Evolutionary conservation across 2,113 vertebrate genomes (phyloP).

Genomic region (Eleginops maclovinus): DNA sequence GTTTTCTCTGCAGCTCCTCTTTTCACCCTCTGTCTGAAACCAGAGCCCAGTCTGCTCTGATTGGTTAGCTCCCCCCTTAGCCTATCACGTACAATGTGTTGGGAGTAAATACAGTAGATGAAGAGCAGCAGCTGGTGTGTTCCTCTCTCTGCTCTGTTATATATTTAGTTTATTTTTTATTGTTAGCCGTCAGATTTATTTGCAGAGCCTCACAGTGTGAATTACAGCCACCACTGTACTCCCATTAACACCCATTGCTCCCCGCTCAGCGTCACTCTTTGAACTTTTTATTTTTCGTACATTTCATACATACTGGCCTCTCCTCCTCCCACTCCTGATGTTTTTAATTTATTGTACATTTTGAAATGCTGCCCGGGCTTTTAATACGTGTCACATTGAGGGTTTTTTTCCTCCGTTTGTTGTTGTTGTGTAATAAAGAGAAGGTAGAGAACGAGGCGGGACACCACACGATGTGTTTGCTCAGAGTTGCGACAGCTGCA

Average conservation of each 20-base stretch:
- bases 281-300: constrained; percentile 57
- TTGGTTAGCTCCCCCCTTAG: no score
- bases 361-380: constrained; percentile 60
- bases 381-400: constrained; percentile 39
- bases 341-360: constrained; percentile 80
- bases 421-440: constrained; percentile 27
- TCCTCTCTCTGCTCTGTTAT: neutral
- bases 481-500: constrained; percentile 31
- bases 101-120: no score
- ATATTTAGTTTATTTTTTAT: constrained; percentile 40
- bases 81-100: no score
- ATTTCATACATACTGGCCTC: no score
- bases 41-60: no score
- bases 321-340: constrained; percentile 68
- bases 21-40: no score
- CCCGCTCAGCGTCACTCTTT: constrained; percentile 56
- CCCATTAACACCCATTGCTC: constrained; percentile 53
- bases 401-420: constrained; percentile 4
- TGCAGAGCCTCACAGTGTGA: constrained; percentile 57
- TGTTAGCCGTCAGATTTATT: constrained; percentile 64
- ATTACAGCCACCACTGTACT: constrained; percentile 52
- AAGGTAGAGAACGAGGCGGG: constrained; percentile 11
- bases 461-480: constrained; percentile 34
- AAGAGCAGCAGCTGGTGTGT: constrained; percentile 16
- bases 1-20: no score